phyloP scores from a whole-genome alignment of 2,888 invertebrate species.

The Agrochola lota region DNA sequence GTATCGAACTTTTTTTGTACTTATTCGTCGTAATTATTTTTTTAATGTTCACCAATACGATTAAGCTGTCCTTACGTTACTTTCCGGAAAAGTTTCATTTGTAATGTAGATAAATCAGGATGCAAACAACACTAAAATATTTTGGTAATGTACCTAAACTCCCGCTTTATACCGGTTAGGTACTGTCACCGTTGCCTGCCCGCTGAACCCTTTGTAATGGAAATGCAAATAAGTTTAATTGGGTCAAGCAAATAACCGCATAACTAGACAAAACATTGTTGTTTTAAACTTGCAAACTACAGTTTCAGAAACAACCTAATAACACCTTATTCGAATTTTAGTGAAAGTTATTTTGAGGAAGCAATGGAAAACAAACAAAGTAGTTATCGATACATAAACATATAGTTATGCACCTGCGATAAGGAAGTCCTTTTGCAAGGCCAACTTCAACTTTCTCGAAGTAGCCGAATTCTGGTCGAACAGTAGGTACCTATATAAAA shows the following conservation, averaged over 20 bases:
- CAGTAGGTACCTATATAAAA: no score
- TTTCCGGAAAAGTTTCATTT: neutral
- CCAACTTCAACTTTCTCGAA: neutral
- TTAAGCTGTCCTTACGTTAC: no score
- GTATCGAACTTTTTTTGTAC: no score
- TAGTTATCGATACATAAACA: neutral
- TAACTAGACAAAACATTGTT: constrained; percentile 49
- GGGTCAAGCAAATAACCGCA: constrained; percentile 65
- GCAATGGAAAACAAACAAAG: neutral
- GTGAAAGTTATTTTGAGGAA: neutral
- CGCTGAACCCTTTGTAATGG: constrained; percentile 63
- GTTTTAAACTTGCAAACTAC: constrained; percentile 12
- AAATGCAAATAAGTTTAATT: constrained; percentile 72
- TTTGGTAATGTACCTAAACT: neutral
- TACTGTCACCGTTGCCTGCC: constrained; percentile 6
- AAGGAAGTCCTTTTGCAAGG: neutral
- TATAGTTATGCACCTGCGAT: neutral
- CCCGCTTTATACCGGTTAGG: neutral
- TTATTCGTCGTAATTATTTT: no score
- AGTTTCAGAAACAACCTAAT: neutral
- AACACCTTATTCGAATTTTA: neutral
- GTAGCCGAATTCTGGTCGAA: neutral
- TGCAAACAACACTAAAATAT: neutral
- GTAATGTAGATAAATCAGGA: neutral
- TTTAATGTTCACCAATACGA: neutral